These are phyloP conservation scores for Parotocinclus haroldoi DNA, from an alignment of 2,797 vertebrate genomes.

Conservation along the genomic window DNA sequence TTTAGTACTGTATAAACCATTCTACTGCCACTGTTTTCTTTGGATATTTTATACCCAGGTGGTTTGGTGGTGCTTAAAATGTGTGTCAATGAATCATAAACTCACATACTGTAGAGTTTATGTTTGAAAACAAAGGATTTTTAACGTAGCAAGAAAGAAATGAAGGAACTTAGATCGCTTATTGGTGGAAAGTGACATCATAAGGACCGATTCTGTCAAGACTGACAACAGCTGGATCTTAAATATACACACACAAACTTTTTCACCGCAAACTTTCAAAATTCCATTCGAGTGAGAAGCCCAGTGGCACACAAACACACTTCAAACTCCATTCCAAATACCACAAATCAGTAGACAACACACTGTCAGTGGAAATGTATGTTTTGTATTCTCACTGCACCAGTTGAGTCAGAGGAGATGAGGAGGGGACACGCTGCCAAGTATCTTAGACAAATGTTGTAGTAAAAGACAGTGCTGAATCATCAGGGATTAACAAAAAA, in stretches of 20 bases:
- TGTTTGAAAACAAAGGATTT: too few relatives aligned
- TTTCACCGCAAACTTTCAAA: slow-evolving; percentile 16
- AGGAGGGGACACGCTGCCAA: slow-evolving; percentile 19
- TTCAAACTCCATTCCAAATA: slow-evolving; percentile 11
- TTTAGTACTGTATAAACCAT: too few relatives aligned
- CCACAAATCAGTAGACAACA: slow-evolving; percentile 11
- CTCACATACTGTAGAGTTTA: too few relatives aligned
- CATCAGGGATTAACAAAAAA: slow-evolving; percentile 20
- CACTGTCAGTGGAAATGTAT: slow-evolving; percentile 5
- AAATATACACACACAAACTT: slow-evolving; percentile 12
- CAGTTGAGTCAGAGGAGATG: slow-evolving; percentile 11
- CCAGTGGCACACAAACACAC: slow-evolving; percentile 7
- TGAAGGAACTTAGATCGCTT: neutral
- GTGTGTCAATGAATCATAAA: too few relatives aligned
- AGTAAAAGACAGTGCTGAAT: slow-evolving; percentile 30
- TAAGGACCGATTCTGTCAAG: slow-evolving; percentile 22
- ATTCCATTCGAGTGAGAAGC: slow-evolving; percentile 15
- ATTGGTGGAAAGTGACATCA: slow-evolving; percentile 45
- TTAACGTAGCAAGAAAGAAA: too few relatives aligned
- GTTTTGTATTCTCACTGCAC: slow-evolving; percentile 1
- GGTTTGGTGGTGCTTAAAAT: too few relatives aligned
- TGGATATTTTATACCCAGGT: too few relatives aligned
- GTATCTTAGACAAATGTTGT: slow-evolving; percentile 25
- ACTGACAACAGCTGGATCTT: slow-evolving; percentile 18
- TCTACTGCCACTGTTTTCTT: too few relatives aligned